Evolutionary conservation across 1,140 invertebrate genomes (phyloP), one percentile per base, ranked within the genome.

Genomic region (Caenorhabditis latens): DNA sequence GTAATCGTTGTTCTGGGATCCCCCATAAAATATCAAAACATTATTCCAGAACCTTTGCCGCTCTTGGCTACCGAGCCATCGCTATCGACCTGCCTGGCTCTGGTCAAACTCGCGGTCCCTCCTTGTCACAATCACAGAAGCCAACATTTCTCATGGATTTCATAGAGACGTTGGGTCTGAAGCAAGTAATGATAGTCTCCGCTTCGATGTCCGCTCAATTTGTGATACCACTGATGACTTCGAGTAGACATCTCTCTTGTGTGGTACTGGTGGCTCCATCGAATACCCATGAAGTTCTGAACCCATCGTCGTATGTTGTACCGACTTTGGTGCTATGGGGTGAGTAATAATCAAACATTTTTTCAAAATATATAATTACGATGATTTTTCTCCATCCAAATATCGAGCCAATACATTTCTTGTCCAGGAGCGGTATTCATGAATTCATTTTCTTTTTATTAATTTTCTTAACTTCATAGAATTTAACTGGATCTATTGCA

Each of bases 121-220:
- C 87, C 19, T 32, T 89, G 6, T 24, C 67, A 4, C 83, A 88
- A 63, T 8, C 58, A 9, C 87, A 88, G 9, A 88, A 88, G 48
- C 87, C 88, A 11, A 42, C 24, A 5, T 87, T 88, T 16, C 24
- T 89, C 9, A 53, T 87, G 32, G 50, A 55, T n/a, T 67, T 89
- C 21, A 61, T 88, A 4, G 65, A 83, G 7, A 46, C 83, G 4
- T 50, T 89, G 14, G 83, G 43, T 8, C 50, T 88, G 4, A 88
- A 85, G 46, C 83, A 84, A 83, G 86, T 85, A 1, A 82, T 88
- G 87, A 19, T 88, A 7, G 84, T 88, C 6, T 43, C n/a, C 3
- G 83, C 83, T 65, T 88, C 87, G 40, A 88, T 88, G 87, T 42
- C 87, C 8, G 83, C 87, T n/a, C 87, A 84, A 82, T 88, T 85